A percentile compares a stretch with the other conserved stretches of the same genome.
Evolutionary conservation across 2,113 vertebrate genomes (phyloP).

Genomic region (Xiphorhynchus elegans): DNA sequence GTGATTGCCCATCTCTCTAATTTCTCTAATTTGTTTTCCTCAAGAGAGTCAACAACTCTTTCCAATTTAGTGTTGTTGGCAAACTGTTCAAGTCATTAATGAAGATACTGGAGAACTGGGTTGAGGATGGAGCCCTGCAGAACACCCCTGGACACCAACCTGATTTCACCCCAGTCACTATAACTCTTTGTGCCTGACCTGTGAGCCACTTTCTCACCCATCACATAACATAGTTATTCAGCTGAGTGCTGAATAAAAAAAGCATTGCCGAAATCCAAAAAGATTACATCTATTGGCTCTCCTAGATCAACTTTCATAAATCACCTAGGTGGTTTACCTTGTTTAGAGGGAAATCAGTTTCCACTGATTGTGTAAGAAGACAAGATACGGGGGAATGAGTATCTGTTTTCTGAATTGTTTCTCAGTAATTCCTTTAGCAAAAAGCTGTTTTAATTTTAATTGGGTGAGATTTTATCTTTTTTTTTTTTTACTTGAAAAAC

Average conservation of each 20-base stretch:
- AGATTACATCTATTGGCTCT: not conserved
- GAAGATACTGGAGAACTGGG: not conserved
- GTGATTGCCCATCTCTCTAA: not conserved
- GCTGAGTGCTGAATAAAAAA: not conserved
- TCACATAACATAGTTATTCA: too few relatives aligned
- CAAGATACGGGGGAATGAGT: not conserved
- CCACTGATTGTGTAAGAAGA: not conserved
- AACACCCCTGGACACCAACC: not conserved
- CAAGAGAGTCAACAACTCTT: too few relatives aligned
- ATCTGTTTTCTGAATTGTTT: not conserved
- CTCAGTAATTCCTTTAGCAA: not conserved
- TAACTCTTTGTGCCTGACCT: not conserved
- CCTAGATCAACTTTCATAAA: not conserved
- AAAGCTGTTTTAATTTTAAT: not conserved
- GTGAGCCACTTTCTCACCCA: not conserved
- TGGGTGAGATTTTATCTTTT: not conserved
- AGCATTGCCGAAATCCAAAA: not conserved
- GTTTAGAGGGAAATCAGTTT: not conserved
- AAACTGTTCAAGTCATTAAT: not conserved
- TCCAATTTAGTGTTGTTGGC: not conserved
- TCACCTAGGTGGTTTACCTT: not conserved
- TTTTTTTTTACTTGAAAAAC: not conserved
- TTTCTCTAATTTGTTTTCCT: not conserved
- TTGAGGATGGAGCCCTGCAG: not conserved
- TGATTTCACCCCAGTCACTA: not conserved